These are phyloP conservation scores for Vidua macroura DNA, from an alignment of 2,113 vertebrate species.

Conservation along the genomic window DNA sequence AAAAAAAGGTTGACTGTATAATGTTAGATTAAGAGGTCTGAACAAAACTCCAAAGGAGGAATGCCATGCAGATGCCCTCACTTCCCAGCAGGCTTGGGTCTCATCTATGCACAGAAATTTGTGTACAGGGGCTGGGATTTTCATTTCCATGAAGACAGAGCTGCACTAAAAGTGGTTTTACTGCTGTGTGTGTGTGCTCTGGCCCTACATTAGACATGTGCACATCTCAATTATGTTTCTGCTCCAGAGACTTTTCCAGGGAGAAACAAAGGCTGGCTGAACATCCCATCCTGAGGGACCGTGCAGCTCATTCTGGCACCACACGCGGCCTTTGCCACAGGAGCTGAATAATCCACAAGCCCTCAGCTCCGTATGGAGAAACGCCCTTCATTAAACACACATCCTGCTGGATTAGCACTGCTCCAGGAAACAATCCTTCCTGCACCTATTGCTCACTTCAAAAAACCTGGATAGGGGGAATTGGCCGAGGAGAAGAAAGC, in stretches of 20 bases:
- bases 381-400: background rate
- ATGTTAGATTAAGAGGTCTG: background rate
- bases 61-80: background rate
- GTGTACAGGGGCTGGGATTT: background rate
- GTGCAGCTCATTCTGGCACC: rapidly evolving
- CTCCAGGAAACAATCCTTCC: background rate
- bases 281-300: background rate
- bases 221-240: background rate
- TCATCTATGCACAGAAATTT: background rate
- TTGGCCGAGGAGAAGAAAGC: background rate
- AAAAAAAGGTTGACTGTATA: no score
- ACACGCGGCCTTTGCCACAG: background rate
- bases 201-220: background rate
- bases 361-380: background rate
- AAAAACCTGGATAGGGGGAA: background rate
- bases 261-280: background rate
- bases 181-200: background rate
- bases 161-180: background rate
- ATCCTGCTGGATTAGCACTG: background rate
- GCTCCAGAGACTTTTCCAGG: background rate
- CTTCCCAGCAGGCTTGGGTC: background rate
- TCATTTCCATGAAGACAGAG: background rate
- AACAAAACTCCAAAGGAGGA: background rate
- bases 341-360: background rate
- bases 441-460: background rate